Evolutionary conservation across 2,888 invertebrate genomes (phyloP).

Genomic region (Achlya flavicornis): DNA sequence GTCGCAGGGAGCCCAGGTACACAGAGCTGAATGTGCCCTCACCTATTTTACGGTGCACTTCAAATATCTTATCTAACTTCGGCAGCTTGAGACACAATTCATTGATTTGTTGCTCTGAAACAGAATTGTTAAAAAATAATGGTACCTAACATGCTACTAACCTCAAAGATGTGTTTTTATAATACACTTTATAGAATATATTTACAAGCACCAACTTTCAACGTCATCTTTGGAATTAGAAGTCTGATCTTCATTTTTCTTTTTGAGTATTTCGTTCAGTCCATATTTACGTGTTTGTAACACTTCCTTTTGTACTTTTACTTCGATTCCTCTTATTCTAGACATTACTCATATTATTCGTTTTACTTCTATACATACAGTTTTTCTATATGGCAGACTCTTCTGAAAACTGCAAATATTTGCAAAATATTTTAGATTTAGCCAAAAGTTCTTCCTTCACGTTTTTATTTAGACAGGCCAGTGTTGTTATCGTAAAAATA

Average conservation of each 20-base stretch:
- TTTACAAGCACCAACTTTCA: conserved; percentile 56
- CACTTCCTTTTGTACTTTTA: conserved; percentile 62
- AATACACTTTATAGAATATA: not conserved
- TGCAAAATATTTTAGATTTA: no score
- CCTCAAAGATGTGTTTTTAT: not conserved
- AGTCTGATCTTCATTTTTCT: conserved; percentile 55
- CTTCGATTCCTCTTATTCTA: conserved; percentile 72
- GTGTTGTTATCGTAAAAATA: no score
- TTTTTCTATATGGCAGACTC: not conserved
- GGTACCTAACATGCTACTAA: not conserved
- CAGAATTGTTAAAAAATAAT: not conserved
- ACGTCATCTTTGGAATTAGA: conserved; percentile 60
- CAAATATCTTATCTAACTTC: conserved; percentile 85
- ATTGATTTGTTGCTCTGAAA: conserved; percentile 68
- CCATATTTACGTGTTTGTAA: conserved; percentile 57
- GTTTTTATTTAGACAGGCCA: not conserved
- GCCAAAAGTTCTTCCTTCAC: not conserved
- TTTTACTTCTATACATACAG: conserved; percentile 64
- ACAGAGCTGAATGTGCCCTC: conserved; percentile 95
- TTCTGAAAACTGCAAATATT: no score
- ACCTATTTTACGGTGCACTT: conserved; percentile 88
- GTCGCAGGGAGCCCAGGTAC: conserved; percentile 88
- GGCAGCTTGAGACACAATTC: conserved; percentile 82
- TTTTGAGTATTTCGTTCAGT: conserved; percentile 54
- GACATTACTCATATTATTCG: conserved; percentile 50